Percentiles rank a stretch among this genome's conserved stretches.
phyloP scores from a whole-genome alignment of 2,113 vertebrate species.

The Numenius arquata region DNA sequence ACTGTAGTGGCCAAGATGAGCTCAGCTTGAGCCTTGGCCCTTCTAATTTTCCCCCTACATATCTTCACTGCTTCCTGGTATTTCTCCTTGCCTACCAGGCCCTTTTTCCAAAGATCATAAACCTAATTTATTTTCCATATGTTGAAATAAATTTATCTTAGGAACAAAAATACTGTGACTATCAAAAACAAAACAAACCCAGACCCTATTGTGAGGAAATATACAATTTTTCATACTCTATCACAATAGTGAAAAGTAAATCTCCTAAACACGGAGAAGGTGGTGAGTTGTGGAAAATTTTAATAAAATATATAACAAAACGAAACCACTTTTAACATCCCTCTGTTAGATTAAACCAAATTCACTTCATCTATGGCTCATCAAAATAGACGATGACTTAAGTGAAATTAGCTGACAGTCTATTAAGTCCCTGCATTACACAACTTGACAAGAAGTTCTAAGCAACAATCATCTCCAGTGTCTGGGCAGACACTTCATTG shows the following conservation, averaged over 20 bases:
- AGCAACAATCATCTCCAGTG: neutral
- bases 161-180: neutral
- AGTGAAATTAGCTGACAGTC: neutral
- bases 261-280: neutral
- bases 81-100: too few species aligned
- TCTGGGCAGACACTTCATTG: neutral
- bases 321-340: neutral
- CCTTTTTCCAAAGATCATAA: too few species aligned
- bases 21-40: too few species aligned
- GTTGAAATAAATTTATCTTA: neutral
- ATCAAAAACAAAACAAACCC: neutral
- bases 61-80: too few species aligned
- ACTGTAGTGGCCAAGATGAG: too few species aligned
- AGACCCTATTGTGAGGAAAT: neutral
- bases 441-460: neutral
- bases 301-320: neutral
- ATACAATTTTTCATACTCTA: neutral
- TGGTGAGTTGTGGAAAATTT: neutral
- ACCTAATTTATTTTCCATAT: neutral
- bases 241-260: neutral
- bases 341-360: neutral
- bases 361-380: neutral
- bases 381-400: neutral
- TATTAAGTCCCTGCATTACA: neutral
- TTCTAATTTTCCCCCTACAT: too few species aligned